These are phyloP conservation scores for Creontiades dilutus DNA, from an alignment of 2,888 invertebrate genomes.

Conservation along the genomic window DNA sequence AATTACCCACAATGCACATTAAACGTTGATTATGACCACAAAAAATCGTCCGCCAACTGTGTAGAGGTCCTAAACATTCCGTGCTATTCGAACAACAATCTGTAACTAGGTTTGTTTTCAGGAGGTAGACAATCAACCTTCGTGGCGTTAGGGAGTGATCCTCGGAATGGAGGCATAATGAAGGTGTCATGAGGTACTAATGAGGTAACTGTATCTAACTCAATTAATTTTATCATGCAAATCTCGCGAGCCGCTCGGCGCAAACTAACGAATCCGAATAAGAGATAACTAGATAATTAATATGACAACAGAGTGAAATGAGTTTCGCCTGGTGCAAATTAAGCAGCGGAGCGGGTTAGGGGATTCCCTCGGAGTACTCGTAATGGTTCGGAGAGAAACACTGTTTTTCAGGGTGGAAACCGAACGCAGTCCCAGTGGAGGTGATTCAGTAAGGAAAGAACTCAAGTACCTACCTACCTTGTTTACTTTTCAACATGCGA, in stretches of 20 bases:
- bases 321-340: constrained; percentile 9
- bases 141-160: neutral
- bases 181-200: constrained; percentile 18
- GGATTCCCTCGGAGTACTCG: neutral
- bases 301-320: constrained; percentile 29
- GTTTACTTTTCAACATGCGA: no score
- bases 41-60: neutral
- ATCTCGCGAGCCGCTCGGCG: neutral
- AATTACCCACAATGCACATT: no score
- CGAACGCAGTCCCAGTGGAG: neutral
- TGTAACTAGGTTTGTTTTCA: neutral
- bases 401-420: neutral
- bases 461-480: neutral
- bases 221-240: constrained; percentile 30
- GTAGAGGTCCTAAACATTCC: neutral
- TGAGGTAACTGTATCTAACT: constrained; percentile 30
- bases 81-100: neutral
- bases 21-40: neutral
- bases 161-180: neutral
- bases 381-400: neutral
- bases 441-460: neutral
- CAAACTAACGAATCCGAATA: constrained; percentile 4
- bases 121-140: neutral
- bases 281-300: constrained; percentile 18
- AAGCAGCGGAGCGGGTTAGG: neutral